Evolutionary conservation across 2,888 invertebrate species (phyloP).

Genomic region (Dorcus parallelipipedus): DNA sequence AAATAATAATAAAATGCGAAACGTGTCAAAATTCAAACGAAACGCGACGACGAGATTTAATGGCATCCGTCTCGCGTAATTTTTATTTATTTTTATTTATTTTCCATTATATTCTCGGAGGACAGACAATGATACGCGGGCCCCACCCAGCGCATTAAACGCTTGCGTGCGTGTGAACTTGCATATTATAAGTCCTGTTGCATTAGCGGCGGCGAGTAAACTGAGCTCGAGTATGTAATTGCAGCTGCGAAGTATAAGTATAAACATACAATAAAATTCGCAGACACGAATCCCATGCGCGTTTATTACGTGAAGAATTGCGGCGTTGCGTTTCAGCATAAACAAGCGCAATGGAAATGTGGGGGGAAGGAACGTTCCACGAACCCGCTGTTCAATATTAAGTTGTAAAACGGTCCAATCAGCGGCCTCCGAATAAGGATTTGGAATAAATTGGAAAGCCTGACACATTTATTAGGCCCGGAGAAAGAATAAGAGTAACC

Average conservation of each 20-base stretch:
- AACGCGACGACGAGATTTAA: conserved; percentile 4
- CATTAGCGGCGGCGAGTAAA: conserved; percentile 1
- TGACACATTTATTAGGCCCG: no score
- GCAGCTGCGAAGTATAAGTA: not conserved
- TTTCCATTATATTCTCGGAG: conserved; percentile 8
- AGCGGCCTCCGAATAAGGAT: no score
- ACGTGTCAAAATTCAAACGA: conserved; percentile 8
- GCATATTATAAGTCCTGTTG: conserved; percentile 4
- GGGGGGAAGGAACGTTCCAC: no score
- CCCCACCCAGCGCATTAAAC: conserved; percentile 10
- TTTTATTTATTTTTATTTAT: conserved; percentile 7
- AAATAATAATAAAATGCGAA: not conserved
- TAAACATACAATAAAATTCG: conserved; percentile 18
- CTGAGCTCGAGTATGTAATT: not conserved
- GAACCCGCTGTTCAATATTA: no score
- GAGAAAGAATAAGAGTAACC: no score
- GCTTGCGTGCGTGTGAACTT: not conserved
- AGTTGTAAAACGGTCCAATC: no score
- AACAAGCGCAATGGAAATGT: not conserved
- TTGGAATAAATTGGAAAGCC: no score
- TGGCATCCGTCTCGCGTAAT: conserved; percentile 1
- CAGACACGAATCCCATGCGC: conserved; percentile 17
- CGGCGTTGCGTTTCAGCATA: conserved; percentile 16
- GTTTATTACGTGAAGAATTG: conserved; percentile 16
- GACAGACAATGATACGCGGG: conserved; percentile 2